A percentile compares a stretch with the other conserved stretches of the same genome.
Conservation (phyloP, 2,113 vertebrate genomes). For the Rattus norvegicus region DNA sequence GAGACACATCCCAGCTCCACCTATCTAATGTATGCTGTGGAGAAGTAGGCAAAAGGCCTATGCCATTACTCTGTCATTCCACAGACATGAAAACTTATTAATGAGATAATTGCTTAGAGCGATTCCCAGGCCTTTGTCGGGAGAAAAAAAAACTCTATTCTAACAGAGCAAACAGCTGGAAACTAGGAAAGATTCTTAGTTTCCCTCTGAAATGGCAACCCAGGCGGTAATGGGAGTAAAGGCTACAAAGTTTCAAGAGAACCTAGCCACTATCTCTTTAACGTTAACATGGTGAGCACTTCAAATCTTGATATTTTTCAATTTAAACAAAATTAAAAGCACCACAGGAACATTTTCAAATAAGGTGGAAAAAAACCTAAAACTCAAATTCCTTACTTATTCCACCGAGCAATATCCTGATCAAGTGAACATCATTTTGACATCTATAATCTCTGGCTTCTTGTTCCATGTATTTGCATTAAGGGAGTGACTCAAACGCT, state of each 20-base stretch:
- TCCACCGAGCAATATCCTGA: not conserved
- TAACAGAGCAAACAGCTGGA: constrained; percentile 8
- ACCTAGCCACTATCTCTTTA: constrained; percentile 1
- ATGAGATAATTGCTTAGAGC: not conserved
- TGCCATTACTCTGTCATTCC: not conserved
- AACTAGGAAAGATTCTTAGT: not conserved
- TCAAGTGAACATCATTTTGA: not conserved
- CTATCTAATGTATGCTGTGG: not conserved
- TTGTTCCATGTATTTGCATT: not conserved
- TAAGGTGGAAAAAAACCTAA: not conserved
- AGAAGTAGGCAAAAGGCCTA: not conserved
- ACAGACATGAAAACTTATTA: not conserved
- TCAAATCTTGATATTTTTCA: not conserved
- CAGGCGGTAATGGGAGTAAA: constrained; percentile 7
- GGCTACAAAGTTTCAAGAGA: constrained; percentile 47
- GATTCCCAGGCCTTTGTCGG: not conserved
- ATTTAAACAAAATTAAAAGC: not conserved
- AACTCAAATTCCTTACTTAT: constrained; percentile 4
- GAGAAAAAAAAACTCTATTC: not conserved
- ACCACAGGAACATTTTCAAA: not conserved
- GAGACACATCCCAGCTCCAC: not conserved
- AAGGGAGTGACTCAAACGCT: not conserved
- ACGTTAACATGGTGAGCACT: constrained; percentile 14
- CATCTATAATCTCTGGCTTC: not conserved
- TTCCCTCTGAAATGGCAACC: constrained; percentile 42